Base-by-base conservation (phyloP, 2,888 invertebrate genomes). In the Scaptomyza polygonia region DNA sequence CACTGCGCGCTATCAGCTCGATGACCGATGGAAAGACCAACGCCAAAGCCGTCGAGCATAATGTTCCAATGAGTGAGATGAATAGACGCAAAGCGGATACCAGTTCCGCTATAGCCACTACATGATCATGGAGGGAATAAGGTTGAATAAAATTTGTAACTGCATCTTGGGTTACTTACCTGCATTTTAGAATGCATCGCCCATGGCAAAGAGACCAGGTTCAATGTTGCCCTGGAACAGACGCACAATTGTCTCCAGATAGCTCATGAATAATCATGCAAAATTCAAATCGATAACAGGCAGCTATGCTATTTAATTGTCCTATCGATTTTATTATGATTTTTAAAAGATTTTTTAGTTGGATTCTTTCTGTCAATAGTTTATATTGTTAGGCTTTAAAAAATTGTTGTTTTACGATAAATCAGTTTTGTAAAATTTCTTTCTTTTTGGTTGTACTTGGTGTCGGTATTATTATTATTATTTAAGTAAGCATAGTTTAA, bases 181-280 rank as follows among this genome's bases (percentile, higher is more conserved):
- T 47, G 98, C n/a, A n/a, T n/a, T n/a, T n/a, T n/a, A n/a, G n/a
- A n/a, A n/a, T n/a, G n/a, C n/a, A n/a, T n/a, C 96, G 7, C 99
- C 99, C 95, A 99, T 96, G 1, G 99, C 99, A 88, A 99, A 95
- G 74, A 99, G 94, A 0, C 99, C 99, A 0, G 98, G 97, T 30
- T 99, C 99, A 65, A 99, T 95, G 92, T 98, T 99, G 12, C 98
- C 98, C 90, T 98, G 97, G 89, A 99, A 95, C 64, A 99, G 93
- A 91, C 99, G 98, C 93, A 97, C 96, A 91, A 98, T 93, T 1
- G 97, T 97, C 91, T 97, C 97, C 79, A 94, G 84, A 90, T 96
- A 98, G 73, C 98, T 98, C 91, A 11, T 44, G 3, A 36, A 45
- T 12, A 18, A 5, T 40, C 32, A 27, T 30, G 25, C 12, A 25